Evolutionary conservation across 2,797 vertebrate genomes (phyloP).

Genomic region (Galago senegalensis): DNA sequence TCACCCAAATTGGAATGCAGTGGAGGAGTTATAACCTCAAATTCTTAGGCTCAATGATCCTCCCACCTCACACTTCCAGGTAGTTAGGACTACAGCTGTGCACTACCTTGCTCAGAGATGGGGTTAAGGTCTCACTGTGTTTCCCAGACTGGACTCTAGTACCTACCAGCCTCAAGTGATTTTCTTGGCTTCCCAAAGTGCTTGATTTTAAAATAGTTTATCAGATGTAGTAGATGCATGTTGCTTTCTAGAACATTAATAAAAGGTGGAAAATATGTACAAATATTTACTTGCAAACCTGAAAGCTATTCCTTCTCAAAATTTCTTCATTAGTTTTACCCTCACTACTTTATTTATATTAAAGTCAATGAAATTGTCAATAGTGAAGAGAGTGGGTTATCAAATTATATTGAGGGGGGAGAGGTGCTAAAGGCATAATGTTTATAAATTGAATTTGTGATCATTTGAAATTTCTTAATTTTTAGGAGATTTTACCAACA

Average conservation of each 20-base stretch:
- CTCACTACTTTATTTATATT: neutral
- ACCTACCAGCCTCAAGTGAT: neutral
- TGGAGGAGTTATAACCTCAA: neutral
- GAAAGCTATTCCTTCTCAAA: neutral
- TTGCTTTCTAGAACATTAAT: slow-evolving; percentile 31
- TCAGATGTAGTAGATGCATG: neutral
- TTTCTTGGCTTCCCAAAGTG: neutral
- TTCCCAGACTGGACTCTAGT: neutral
- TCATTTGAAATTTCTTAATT: neutral
- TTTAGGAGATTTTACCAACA: slow-evolving; percentile 14
- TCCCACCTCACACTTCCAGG: neutral
- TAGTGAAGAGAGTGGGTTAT: neutral
- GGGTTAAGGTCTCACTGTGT: too few relatives aligned
- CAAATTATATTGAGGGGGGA: neutral
- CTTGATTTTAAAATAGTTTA: neutral
- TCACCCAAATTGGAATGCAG: neutral
- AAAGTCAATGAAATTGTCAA: slow-evolving; percentile 3
- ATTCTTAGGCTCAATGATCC: neutral
- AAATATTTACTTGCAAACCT: neutral
- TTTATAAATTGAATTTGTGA: slow-evolving; percentile 12
- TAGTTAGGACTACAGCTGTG: neutral
- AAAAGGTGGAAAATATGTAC: neutral
- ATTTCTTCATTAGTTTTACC: slow-evolving; percentile 47
- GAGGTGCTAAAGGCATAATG: neutral
- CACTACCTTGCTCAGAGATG: neutral